Percentiles rank a stretch among this genome's conserved stretches.
Conservation (phyloP, 2,113 vertebrate genomes). For the Scatophagus argus region DNA sequence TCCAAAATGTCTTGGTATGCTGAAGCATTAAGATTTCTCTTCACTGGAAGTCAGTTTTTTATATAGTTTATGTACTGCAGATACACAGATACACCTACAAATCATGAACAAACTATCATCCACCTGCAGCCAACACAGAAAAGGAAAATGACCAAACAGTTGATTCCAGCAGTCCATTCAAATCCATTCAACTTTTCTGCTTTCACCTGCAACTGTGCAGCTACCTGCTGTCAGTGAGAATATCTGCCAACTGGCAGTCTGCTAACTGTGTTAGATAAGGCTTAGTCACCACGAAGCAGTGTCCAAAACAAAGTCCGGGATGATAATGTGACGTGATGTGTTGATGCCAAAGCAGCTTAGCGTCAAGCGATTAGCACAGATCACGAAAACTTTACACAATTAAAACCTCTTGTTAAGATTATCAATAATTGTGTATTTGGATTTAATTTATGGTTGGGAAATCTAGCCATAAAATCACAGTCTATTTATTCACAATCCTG, state of each 20-base stretch:
- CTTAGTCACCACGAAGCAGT: conserved; percentile 54
- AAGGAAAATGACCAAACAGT: conserved; percentile 24
- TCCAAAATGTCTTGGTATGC: too few relatives aligned
- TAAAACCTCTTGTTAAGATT: neutral
- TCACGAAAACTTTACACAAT: neutral
- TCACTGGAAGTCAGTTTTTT: too few relatives aligned
- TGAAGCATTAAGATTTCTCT: too few relatives aligned
- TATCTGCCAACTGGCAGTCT: conserved; percentile 37
- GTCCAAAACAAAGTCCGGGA: conserved; percentile 52
- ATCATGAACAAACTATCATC: neutral
- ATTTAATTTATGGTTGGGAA: neutral
- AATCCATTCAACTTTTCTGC: conserved; percentile 28
- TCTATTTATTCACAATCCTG: too few relatives aligned
- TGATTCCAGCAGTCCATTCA: conserved; percentile 30
- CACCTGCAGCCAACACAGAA: neutral
- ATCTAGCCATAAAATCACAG: too few relatives aligned
- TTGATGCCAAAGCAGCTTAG: conserved; percentile 31
- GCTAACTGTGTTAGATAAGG: conserved; percentile 59
- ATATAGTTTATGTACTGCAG: neutral
- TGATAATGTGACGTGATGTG: conserved; percentile 40
- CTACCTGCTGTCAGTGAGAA: conserved; percentile 55
- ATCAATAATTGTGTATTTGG: neutral
- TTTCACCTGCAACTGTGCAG: conserved; percentile 46
- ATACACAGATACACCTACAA: neutral
- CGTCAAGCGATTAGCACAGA: conserved; percentile 20